phyloP scores from a whole-genome alignment of 2,113 vertebrate species.

The Delphinapterus leucas region DNA sequence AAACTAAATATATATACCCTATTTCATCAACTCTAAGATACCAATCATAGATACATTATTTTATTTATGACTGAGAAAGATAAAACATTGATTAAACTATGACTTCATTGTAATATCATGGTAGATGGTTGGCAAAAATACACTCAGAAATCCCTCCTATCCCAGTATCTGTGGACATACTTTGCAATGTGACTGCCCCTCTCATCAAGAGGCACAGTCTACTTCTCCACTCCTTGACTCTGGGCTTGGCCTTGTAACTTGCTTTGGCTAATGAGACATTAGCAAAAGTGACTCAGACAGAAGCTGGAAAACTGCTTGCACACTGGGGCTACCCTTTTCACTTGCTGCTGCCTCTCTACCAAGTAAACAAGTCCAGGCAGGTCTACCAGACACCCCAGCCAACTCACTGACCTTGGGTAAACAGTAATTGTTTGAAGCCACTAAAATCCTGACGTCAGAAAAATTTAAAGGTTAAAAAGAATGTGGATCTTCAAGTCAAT shows the following conservation, averaged over 20 bases:
- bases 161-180: not conserved
- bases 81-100: not conserved
- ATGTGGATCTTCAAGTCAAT: not conserved
- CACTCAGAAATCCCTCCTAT: not conserved
- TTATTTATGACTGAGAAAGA: not conserved
- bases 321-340: not conserved
- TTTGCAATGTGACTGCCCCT: not conserved
- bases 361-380: not conserved
- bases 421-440: not conserved
- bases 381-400: not conserved
- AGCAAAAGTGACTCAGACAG: not conserved
- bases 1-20: not conserved
- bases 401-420: not conserved
- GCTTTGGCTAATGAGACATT: not conserved
- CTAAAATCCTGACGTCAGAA: not conserved
- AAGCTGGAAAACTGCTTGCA: not conserved
- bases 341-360: not conserved
- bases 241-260: not conserved
- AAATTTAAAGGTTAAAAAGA: not conserved
- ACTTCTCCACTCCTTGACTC: not conserved
- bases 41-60: not conserved
- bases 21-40: constrained; percentile 1
- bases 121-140: not conserved
- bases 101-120: not conserved
- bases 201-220: not conserved